A percentile compares a stretch with the other conserved stretches of the same genome.
Evolutionary conservation across 2,113 vertebrate genomes (phyloP).

Genomic region (Pantherophis guttatus): DNA sequence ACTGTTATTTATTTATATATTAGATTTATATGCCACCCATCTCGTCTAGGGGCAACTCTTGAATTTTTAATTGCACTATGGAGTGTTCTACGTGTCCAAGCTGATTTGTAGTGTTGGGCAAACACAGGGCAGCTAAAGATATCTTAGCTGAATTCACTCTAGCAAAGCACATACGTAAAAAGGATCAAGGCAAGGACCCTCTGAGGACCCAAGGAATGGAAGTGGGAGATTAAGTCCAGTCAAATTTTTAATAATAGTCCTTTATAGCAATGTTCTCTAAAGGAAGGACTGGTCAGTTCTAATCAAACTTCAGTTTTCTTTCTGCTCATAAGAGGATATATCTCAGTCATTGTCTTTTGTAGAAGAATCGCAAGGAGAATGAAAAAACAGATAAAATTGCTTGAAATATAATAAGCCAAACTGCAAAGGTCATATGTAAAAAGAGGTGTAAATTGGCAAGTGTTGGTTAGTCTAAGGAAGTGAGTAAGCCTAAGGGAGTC

Average conservation of each 20-base stretch:
- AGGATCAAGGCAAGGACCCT: background rate
- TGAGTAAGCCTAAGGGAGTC: constrained; percentile 26
- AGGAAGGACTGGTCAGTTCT: background rate
- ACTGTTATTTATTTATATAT: background rate
- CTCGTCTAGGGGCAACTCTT: background rate
- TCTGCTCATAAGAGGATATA: background rate
- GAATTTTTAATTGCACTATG: background rate
- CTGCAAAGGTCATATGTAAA: constrained; percentile 28
- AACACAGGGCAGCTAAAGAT: background rate
- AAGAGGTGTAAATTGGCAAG: constrained; percentile 37
- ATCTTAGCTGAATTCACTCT: background rate
- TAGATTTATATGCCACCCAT: background rate
- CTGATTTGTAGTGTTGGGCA: background rate
- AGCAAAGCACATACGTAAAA: background rate
- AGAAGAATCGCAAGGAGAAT: constrained; percentile 18
- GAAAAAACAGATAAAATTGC: constrained; percentile 31
- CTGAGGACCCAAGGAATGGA: background rate
- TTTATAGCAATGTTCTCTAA: background rate
- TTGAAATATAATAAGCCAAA: constrained; percentile 32
- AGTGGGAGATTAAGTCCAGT: background rate
- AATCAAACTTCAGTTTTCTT: constrained; percentile 1
- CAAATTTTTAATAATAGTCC: background rate
- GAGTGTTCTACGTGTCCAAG: background rate
- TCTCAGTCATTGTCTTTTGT: constrained; percentile 25
- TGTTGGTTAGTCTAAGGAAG: constrained; percentile 21